Evolutionary conservation across 2,113 vertebrate species (phyloP), one percentile per base, ranked within the genome.

Genomic region (Halcyon malimbica): DNA sequence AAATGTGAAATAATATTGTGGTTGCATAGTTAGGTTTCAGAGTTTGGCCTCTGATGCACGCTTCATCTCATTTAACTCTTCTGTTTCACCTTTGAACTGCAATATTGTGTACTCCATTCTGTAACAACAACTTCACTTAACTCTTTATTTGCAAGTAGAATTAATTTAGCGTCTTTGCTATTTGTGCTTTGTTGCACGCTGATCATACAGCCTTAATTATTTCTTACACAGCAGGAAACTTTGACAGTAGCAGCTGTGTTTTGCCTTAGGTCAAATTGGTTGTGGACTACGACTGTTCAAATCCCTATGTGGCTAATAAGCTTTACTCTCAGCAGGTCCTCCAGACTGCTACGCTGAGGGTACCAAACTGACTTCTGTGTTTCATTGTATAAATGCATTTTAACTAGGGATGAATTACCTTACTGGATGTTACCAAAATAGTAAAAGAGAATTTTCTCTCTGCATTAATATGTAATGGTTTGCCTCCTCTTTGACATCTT

Each of bases 201-300:
- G 89, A 87, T 95, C 33, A 6, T 44, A 26, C 59, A 94, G 74
- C 83, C 94, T 87, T 83, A 94, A 95, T 96, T 96, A 95, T 97
- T 97, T 97, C 83, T 96, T 95, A 87, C 84, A 78, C 94, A 97
- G 96, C 87, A 76, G 92, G 95, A 96, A 96, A 76, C 93, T 84
- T 97, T 75, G 37, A 95, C 75, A 96, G 90, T 90, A 94, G 84
- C 91, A 95, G 96, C 96, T 97, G 89, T 96, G 89, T 95, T 97
- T 93, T 96, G 92, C 87, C 87, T 87, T 87, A 91, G 96, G 89
- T 97, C 92, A 87, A 59, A 96, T 85, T 87, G 89, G 57, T 90
- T 93, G 81, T 93, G 94, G 91, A 80, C 86, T 95, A 54, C 0
- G 33, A 89, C 82, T 92, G 89, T 74, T 94, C 70, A 94, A 93